Evolutionary conservation across 2,888 invertebrate genomes (phyloP).

Genomic region (Caenorhabditis angaria): DNA sequence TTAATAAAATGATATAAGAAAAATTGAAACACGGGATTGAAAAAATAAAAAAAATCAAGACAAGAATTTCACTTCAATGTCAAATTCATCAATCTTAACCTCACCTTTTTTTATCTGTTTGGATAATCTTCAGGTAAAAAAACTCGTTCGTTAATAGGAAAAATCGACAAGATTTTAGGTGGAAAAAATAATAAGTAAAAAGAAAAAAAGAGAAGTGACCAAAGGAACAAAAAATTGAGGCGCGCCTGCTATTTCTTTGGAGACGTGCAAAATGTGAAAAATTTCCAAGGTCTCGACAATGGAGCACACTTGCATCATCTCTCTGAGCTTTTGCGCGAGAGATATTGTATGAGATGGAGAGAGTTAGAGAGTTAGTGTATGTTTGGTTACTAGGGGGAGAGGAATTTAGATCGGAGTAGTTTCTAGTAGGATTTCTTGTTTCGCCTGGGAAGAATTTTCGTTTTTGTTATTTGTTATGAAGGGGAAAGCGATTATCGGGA

Average conservation of each 20-base stretch:
- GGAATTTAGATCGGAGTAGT: not conserved
- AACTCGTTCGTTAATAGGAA: no score
- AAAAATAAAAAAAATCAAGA: not conserved
- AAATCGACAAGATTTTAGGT: no score
- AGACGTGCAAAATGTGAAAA: constrained; percentile 8
- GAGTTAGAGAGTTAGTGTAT: not conserved
- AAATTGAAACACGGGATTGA: no score
- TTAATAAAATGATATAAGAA: no score
- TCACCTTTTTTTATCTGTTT: constrained; percentile 4
- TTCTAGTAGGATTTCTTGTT: not conserved
- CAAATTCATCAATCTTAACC: constrained; percentile 1
- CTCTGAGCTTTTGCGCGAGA: not conserved
- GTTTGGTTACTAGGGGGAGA: not conserved
- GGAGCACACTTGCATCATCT: not conserved
- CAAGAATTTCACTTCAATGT: not conserved
- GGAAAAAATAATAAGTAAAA: not conserved
- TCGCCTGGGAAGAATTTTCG: no score
- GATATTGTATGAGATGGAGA: not conserved
- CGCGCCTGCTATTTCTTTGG: not conserved
- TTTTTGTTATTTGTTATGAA: not conserved
- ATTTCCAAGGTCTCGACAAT: not conserved
- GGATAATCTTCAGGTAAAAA: no score
- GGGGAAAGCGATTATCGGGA: no score
- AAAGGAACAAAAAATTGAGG: not conserved
- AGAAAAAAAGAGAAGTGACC: not conserved